These are phyloP conservation scores for Capromys pilorides DNA, from an alignment of 2,797 vertebrate genomes.

Conservation along the genomic window DNA sequence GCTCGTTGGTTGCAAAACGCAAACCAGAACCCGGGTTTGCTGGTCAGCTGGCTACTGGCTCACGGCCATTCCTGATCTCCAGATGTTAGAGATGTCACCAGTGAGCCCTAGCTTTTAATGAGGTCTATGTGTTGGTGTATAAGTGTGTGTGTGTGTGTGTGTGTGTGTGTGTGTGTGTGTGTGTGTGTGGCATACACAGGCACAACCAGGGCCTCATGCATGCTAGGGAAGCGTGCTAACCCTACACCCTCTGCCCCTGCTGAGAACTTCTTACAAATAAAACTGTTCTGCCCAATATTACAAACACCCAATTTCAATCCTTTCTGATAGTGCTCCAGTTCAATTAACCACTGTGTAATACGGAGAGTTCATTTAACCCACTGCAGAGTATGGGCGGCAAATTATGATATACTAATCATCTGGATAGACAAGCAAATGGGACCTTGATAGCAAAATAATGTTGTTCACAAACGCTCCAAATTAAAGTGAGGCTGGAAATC, in stretches of 20 bases:
- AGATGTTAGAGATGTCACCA: neutral
- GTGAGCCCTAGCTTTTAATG: neutral
- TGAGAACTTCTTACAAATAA: constrained; percentile 31
- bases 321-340: neutral
- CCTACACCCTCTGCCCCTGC: neutral
- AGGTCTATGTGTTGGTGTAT: neutral
- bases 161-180: neutral
- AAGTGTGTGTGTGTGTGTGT: neutral
- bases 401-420: neutral
- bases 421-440: constrained; percentile 14
- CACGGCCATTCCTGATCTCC: neutral
- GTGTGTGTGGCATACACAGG: too few species aligned
- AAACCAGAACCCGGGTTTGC: neutral
- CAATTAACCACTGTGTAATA: neutral
- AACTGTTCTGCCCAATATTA: neutral
- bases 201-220: neutral
- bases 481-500: constrained; percentile 15
- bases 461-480: neutral
- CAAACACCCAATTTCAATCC: neutral
- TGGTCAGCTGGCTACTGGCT: neutral
- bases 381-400: neutral
- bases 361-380: neutral
- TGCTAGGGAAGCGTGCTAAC: too few species aligned
- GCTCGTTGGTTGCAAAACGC: neutral
- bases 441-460: neutral